Percentiles rank a stretch among this genome's conserved stretches.
Conservation (phyloP, 1,140 invertebrate species). For the Mylabris phalerata region DNA sequence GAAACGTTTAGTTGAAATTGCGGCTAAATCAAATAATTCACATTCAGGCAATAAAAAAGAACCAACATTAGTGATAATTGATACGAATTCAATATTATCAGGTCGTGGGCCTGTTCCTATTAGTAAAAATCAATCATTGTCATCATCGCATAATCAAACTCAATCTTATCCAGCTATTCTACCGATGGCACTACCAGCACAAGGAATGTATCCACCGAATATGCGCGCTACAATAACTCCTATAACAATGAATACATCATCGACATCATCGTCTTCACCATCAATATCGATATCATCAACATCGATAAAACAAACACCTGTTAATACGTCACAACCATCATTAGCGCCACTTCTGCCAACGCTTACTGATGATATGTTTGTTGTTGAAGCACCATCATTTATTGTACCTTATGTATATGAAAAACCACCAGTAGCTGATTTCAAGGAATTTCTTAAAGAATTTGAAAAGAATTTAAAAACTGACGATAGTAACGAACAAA, state of each 20-base stretch:
- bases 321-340: constrained; percentile 26
- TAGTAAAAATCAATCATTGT: constrained; percentile 31
- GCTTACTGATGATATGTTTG: constrained; percentile 83
- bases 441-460: constrained; percentile 66
- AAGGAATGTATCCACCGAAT: constrained; percentile 51
- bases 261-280: constrained; percentile 21
- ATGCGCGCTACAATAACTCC: constrained; percentile 54
- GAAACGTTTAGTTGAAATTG: constrained; percentile 65
- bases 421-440: constrained; percentile 70
- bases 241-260: constrained; percentile 37
- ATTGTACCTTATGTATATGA: constrained; percentile 88
- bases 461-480: constrained; percentile 36
- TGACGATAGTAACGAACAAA: constrained; percentile 22
- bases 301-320: constrained; percentile 7
- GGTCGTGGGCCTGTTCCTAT: constrained; percentile 56
- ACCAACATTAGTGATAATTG: constrained; percentile 70
- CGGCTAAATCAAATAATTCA: constrained; percentile 41
- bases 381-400: constrained; percentile 84
- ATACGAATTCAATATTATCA: constrained; percentile 65
- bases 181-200: constrained; percentile 49
- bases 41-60: constrained; percentile 59
- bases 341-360: constrained; percentile 60
- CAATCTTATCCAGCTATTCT: constrained; percentile 43
- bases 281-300: constrained; percentile 13
- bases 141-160: background rate